A percentile compares a stretch with the other conserved stretches of the same genome.
These are phyloP conservation scores for Yoshiicerus persimilis DNA, from an alignment of 1,140 invertebrate species.

Conservation along the genomic window DNA sequence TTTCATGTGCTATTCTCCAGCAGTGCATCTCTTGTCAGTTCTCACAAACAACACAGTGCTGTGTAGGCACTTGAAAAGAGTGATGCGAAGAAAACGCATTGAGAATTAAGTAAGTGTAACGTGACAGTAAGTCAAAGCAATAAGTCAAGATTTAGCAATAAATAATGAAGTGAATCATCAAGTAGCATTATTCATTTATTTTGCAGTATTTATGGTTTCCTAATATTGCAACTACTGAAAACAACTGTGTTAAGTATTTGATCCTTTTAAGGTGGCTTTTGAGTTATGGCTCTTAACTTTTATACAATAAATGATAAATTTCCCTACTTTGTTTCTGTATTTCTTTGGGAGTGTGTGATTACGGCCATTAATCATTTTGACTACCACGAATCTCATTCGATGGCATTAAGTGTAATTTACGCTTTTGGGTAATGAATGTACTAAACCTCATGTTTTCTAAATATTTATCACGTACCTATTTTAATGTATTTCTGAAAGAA, in stretches of 20 bases:
- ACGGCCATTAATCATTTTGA: background rate
- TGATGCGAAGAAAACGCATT: background rate
- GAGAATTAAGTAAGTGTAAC: background rate
- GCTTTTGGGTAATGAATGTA: background rate
- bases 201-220: background rate
- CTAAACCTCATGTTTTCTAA: background rate
- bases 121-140: background rate
- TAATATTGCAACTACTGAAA: background rate
- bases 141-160: conserved; percentile 2
- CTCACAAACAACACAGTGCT: no score
- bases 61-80: background rate
- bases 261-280: background rate
- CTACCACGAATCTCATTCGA: background rate
- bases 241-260: background rate
- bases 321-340: background rate
- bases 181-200: background rate
- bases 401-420: background rate
- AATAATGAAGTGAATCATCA: background rate
- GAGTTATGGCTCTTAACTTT: background rate
- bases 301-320: background rate
- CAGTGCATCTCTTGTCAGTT: background rate
- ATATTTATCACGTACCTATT: background rate
- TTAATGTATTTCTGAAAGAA: no score
- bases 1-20: background rate
- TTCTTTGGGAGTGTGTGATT: background rate